phyloP scores from a whole-genome alignment of 2,888 invertebrate genomes.

The Nudaria mundana region DNA sequence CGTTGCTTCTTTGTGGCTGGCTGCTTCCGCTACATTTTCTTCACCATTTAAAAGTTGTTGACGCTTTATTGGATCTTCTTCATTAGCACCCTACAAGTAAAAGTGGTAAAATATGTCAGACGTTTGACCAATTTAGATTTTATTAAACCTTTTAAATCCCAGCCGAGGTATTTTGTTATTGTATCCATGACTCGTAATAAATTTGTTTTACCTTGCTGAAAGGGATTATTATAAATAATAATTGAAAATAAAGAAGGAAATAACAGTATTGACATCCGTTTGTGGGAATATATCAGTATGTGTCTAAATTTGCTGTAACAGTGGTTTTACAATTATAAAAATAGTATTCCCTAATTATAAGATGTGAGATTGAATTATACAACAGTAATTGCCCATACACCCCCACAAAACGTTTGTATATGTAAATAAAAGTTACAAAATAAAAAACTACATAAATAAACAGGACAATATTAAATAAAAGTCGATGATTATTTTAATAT shows the following conservation, averaged over 20 bases:
- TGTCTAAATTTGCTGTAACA: constrained; percentile 30
- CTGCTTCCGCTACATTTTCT: constrained; percentile 67
- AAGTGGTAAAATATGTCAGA: constrained; percentile 36
- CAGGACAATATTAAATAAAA: constrained; percentile 74
- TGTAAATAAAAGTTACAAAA: constrained; percentile 57
- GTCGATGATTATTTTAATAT: constrained; percentile 62
- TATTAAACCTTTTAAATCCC: constrained; percentile 12
- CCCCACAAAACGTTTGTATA: constrained; percentile 75
- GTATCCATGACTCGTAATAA: no score
- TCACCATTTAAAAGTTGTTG: constrained; percentile 68
- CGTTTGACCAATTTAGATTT: constrained; percentile 13
- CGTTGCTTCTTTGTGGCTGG: constrained; percentile 60
- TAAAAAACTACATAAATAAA: constrained; percentile 62
- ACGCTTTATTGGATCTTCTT: constrained; percentile 59
- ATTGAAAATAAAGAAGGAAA: constrained; percentile 43
- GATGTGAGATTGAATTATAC: constrained; percentile 23
- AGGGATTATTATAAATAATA: no score
- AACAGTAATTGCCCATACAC: constrained; percentile 75
- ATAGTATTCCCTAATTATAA: constrained; percentile 28
- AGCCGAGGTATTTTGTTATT: not conserved
- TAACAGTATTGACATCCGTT: constrained; percentile 48
- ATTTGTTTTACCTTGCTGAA: no score
- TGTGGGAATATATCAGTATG: constrained; percentile 78
- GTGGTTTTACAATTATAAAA: constrained; percentile 19
- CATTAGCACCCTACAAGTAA: constrained; percentile 65